Evolutionary conservation across 2,113 vertebrate species (phyloP).

Genomic region (Ceyx margarethae): DNA sequence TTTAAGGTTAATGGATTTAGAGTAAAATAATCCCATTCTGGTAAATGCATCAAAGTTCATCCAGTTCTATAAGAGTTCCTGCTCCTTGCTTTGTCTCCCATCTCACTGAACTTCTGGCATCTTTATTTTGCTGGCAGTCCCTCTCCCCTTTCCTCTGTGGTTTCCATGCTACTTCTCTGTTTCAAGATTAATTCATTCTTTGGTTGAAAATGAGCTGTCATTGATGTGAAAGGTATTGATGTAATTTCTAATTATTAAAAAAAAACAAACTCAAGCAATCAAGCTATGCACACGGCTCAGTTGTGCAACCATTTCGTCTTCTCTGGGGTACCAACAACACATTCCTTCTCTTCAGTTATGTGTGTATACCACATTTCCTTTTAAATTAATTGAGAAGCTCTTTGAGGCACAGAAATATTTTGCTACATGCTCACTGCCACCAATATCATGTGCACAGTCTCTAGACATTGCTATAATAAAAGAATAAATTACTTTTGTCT

Average conservation of each 20-base stretch:
- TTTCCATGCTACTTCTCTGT: background rate
- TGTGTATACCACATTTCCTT: background rate
- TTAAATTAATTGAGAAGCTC: background rate
- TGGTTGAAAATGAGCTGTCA: background rate
- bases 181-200: background rate
- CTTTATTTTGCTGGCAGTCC: background rate
- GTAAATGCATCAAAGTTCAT: background rate
- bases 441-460: background rate
- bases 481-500: background rate
- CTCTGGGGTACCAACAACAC: background rate
- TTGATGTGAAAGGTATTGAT: background rate
- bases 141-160: background rate
- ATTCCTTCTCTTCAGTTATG: background rate
- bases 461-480: background rate
- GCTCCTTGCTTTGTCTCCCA: background rate
- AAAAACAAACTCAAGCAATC: background rate
- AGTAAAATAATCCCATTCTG: background rate
- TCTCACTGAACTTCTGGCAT: background rate
- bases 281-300: background rate
- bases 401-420: background rate
- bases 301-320: background rate
- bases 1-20: background rate
- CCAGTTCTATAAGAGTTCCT: background rate
- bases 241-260: background rate
- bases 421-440: background rate